Evolutionary conservation across 1,140 invertebrate genomes (phyloP).

Genomic region (Cydia amplana): DNA sequence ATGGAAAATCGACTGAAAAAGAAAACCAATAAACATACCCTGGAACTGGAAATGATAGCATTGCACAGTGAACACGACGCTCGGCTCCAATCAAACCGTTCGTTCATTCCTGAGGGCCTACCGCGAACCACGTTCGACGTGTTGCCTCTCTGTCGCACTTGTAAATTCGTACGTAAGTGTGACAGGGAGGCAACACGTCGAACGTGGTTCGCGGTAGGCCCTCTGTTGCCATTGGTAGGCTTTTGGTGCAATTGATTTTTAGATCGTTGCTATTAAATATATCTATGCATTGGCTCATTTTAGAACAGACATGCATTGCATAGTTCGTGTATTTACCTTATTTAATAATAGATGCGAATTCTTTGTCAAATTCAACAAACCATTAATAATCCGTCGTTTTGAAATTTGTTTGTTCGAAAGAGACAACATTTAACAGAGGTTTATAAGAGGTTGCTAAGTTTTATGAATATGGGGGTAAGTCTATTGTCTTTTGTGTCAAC

Average conservation of each 20-base stretch:
- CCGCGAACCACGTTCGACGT: no score
- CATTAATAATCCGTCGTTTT: no score
- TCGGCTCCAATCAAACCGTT: slow-evolving; percentile 42
- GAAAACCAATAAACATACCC: slow-evolving; percentile 57
- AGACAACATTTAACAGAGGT: no score
- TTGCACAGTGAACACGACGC: slow-evolving; percentile 53
- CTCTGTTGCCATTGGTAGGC: slow-evolving; percentile 8
- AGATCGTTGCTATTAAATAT: not conserved
- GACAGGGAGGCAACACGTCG: no score
- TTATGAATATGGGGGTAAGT: not conserved
- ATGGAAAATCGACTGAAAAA: slow-evolving; percentile 49
- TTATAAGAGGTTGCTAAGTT: no score
- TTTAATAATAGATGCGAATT: not conserved
- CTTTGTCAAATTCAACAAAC: no score
- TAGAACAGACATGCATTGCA: not conserved
- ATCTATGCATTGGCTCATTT: not conserved
- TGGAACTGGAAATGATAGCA: slow-evolving; percentile 59
- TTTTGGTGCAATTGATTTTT: slow-evolving; percentile 3
- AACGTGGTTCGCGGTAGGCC: no score
- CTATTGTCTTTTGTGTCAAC: not conserved
- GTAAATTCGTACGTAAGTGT: no score
- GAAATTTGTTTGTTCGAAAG: no score
- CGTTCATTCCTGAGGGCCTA: slow-evolving; percentile 28
- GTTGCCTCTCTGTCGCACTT: no score
- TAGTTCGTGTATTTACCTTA: not conserved